Conservation (phyloP, 2,888 invertebrate species). For the Patella caerulea region DNA sequence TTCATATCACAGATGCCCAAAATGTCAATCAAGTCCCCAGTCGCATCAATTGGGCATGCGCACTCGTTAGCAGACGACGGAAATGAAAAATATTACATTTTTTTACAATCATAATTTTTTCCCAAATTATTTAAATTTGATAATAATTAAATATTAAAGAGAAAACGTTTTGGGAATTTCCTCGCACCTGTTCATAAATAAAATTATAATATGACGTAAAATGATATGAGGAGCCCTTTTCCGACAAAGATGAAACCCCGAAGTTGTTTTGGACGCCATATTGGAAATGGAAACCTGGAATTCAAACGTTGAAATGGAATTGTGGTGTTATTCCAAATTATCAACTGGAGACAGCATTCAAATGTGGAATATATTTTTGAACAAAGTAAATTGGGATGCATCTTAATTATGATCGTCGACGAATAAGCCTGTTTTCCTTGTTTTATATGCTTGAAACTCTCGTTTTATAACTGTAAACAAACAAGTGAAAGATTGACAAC, state of each 20-base stretch:
- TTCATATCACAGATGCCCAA: conserved; percentile 12
- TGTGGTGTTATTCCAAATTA: too few species aligned
- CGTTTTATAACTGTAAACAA: background rate
- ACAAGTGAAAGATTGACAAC: background rate
- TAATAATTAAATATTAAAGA: background rate
- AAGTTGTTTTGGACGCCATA: conserved; percentile 65
- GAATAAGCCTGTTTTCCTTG: background rate
- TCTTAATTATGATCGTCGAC: background rate
- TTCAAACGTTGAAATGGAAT: too few species aligned
- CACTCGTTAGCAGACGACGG: conserved; percentile 42
- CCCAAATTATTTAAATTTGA: background rate
- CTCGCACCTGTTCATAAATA: background rate
- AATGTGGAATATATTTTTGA: background rate
- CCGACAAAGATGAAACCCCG: conserved; percentile 50
- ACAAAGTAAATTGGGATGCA: background rate
- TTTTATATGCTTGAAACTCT: background rate
- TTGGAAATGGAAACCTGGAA: conserved; percentile 21
- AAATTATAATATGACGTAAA: conserved; percentile 45
- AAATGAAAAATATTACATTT: conserved; percentile 21
- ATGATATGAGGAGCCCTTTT: conserved; percentile 43
- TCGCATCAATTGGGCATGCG: conserved; percentile 37
- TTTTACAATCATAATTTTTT: background rate
- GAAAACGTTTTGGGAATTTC: background rate
- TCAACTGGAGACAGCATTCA: too few species aligned
- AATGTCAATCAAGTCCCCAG: conserved; percentile 18